Evolutionary conservation across 2,113 vertebrate species (phyloP), one percentile per base, ranked within the genome.

Genomic region (Rhizomys pruinosus): DNA sequence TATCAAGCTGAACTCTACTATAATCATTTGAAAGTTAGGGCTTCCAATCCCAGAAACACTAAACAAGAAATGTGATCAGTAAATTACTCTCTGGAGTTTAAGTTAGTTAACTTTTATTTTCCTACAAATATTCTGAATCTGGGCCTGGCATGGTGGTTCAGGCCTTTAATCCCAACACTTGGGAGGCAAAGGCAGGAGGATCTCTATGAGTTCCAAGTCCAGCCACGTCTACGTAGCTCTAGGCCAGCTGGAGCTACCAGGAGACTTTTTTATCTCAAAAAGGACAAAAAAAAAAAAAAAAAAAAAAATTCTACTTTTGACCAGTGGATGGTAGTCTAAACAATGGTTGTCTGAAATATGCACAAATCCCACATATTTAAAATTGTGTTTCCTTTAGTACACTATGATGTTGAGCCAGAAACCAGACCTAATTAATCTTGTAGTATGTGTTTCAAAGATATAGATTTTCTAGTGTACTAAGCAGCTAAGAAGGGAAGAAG

Each of bases 111-210:
- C 76, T 25, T 11, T 19, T 11, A 44, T 90, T 77, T 80, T 79
- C 39, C 87, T 59, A 69, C 3, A 77, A 72, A 52, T 78, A 87
- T 37, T 66, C 47, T 68, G 20, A 47, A 25, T 94, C 86, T 95
- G 19, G 34, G n/a, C n/a, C n/a, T n/a, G n/a, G n/a, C n/a, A n/a
- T n/a, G n/a, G n/a, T n/a, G n/a, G n/a, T n/a, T n/a, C n/a, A n/a
- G n/a, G n/a, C n/a, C n/a, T n/a, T n/a, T n/a, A n/a, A n/a, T n/a
- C n/a, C n/a, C n/a, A n/a, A n/a, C n/a, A n/a, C n/a, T n/a, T n/a
- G n/a, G n/a, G n/a, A n/a, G n/a, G n/a, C n/a, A n/a, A n/a, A n/a
- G n/a, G n/a, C n/a, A n/a, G n/a, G n/a, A n/a, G n/a, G n/a, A n/a
- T n/a, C n/a, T n/a, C n/a, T n/a, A n/a, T n/a, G n/a, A n/a, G n/a